Conservation (phyloP, 2,113 vertebrate species). For the Brachypteracias leptosomus region DNA sequence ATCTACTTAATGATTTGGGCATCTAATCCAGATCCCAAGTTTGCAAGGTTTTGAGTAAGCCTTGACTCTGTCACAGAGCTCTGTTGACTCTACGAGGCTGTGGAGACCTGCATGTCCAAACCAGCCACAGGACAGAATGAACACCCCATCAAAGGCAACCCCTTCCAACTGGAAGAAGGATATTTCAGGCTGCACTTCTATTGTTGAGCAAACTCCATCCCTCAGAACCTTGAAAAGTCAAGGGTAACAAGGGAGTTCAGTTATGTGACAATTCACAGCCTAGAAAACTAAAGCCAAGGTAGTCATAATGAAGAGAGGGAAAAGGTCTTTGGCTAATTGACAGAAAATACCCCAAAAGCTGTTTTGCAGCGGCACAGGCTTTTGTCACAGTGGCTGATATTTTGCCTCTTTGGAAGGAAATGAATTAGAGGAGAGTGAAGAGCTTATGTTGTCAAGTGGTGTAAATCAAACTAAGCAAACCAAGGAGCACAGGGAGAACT, state of each 20-base stretch:
- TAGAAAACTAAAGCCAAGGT: not conserved
- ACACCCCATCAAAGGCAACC: not conserved
- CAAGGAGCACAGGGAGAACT: not conserved
- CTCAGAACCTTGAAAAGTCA: not conserved
- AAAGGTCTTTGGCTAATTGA: not conserved
- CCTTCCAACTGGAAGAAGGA: not conserved
- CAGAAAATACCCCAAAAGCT: not conserved
- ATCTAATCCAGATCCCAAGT: not conserved
- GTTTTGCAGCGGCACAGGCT: not conserved
- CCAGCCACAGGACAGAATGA: not conserved
- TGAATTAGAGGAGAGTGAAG: not conserved
- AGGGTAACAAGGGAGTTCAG: not conserved
- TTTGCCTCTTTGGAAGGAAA: conserved; percentile 12
- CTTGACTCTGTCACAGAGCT: not conserved
- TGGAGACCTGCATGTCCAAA: not conserved
- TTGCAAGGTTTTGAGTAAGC: not conserved
- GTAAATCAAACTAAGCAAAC: conserved; percentile 27
- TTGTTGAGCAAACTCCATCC: not conserved
- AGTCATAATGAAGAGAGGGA: not conserved
- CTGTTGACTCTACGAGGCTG: not conserved
- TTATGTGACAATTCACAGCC: not conserved
- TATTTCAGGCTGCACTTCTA: not conserved
- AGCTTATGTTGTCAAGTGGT: conserved; percentile 13
- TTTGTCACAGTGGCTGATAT: not conserved
- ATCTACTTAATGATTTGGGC: not conserved